Evolutionary conservation across 1,140 invertebrate genomes (phyloP).

Genomic region (Popillia japonica): DNA sequence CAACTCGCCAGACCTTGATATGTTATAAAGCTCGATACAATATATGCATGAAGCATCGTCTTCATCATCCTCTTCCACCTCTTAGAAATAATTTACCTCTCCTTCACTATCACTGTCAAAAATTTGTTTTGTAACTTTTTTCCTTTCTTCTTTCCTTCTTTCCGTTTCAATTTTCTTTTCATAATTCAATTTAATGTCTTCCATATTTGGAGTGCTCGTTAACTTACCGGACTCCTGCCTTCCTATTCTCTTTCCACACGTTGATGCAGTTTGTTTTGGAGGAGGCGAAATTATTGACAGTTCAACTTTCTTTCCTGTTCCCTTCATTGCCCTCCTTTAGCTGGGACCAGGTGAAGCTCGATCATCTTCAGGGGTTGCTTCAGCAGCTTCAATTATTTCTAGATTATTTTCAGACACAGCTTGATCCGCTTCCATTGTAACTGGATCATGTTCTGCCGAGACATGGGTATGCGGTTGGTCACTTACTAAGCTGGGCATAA

Average conservation of each 20-base stretch:
- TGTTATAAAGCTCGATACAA: not conserved
- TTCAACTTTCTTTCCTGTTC: not conserved
- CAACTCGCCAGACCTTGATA: not conserved
- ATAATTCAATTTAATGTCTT: not conserved
- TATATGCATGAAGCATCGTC: not conserved
- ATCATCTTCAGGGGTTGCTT: not conserved
- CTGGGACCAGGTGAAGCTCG: no score
- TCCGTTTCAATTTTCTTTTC: not conserved
- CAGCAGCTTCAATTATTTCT: no score
- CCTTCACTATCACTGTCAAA: not conserved
- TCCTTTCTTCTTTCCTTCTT: not conserved
- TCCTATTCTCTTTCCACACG: not conserved
- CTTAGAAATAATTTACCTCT: not conserved
- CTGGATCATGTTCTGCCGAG: not conserved
- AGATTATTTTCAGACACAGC: no score
- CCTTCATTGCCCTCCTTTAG: not conserved
- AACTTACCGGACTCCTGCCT: not conserved
- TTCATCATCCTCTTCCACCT: not conserved
- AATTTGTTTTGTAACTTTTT: not conserved
- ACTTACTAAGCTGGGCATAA: conserved; percentile 1
- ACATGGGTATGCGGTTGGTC: not conserved
- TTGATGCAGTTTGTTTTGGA: not conserved
- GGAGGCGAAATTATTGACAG: not conserved
- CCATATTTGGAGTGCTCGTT: not conserved
- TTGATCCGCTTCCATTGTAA: no score